Evolutionary conservation across 2,113 vertebrate species (phyloP).

Genomic region (Xenopus borealis): DNA sequence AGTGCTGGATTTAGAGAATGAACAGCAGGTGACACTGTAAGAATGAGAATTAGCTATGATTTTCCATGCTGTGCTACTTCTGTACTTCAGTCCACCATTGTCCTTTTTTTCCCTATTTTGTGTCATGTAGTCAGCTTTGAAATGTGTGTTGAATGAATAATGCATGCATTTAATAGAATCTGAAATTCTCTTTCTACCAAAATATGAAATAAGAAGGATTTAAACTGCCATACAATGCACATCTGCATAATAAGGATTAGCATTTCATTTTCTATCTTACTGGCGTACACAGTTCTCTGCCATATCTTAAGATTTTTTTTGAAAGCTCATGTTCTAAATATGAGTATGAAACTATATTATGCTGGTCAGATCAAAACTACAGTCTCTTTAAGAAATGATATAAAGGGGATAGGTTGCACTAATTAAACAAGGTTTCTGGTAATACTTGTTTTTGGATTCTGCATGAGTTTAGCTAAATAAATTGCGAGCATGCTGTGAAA

Average conservation of each 20-base stretch:
- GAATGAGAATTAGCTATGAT: conserved; percentile 9
- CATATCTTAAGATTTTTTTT: background rate
- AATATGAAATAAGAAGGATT: conserved; percentile 28
- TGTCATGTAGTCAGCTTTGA: conserved; percentile 21
- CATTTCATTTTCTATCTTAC: conserved; percentile 1
- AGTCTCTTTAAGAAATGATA: background rate
- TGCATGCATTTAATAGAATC: conserved; percentile 26
- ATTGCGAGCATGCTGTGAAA: too few relatives aligned
- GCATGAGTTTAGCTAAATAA: too few relatives aligned
- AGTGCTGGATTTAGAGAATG: conserved; percentile 12
- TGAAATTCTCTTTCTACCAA: conserved; percentile 23
- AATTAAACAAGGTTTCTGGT: too few relatives aligned
- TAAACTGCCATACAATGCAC: conserved; percentile 7
- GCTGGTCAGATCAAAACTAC: background rate
- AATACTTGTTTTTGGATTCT: too few relatives aligned
- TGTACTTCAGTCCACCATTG: background rate
- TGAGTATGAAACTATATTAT: background rate
- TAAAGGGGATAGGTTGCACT: too few relatives aligned
- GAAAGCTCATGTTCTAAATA: too few relatives aligned
- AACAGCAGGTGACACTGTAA: conserved; percentile 32
- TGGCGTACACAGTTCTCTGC: background rate
- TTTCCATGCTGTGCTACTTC: conserved; percentile 18
- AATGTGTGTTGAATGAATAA: conserved; percentile 22
- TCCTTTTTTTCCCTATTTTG: conserved; percentile 11
- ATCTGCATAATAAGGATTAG: conserved; percentile 9